Percentiles rank a stretch among this genome's conserved stretches.
phyloP scores from a whole-genome alignment of 2,113 vertebrate species.

The Prolemur simus region DNA sequence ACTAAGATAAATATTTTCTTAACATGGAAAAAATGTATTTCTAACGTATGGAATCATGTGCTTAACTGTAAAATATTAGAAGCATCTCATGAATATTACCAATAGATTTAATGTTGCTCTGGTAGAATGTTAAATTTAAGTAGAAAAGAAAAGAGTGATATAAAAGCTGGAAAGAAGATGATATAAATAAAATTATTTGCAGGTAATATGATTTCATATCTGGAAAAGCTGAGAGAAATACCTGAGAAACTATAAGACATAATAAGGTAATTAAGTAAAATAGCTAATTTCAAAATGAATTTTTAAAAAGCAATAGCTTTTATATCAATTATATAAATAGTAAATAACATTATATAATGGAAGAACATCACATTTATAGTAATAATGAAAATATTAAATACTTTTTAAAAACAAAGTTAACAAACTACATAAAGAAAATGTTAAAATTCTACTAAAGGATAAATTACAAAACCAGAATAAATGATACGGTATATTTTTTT shows the following conservation, averaged over 20 bases:
- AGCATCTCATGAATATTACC: not conserved
- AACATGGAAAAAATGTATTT: not conserved
- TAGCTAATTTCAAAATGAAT: not conserved
- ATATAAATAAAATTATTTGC: not conserved
- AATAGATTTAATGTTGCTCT: not conserved
- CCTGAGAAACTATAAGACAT: not conserved
- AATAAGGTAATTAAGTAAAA: not conserved
- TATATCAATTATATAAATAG: not conserved
- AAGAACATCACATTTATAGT: not conserved
- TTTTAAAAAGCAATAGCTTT: not conserved
- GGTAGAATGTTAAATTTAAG: not conserved
- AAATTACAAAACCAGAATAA: not conserved
- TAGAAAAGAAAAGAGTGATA: not conserved
- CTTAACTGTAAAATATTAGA: not conserved
- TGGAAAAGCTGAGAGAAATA: not conserved
- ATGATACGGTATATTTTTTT: not conserved
- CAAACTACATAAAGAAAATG: not conserved
- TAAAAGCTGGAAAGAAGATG: not conserved
- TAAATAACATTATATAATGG: not conserved
- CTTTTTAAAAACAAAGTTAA: not conserved
- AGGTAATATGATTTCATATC: not conserved
- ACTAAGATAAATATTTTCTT: not conserved
- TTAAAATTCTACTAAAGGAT: not conserved
- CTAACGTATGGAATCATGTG: not conserved
- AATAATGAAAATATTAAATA: not conserved